phyloP scores from a whole-genome alignment of 2,888 invertebrate genomes.

The Imbricaverruca yamaguchii region DNA sequence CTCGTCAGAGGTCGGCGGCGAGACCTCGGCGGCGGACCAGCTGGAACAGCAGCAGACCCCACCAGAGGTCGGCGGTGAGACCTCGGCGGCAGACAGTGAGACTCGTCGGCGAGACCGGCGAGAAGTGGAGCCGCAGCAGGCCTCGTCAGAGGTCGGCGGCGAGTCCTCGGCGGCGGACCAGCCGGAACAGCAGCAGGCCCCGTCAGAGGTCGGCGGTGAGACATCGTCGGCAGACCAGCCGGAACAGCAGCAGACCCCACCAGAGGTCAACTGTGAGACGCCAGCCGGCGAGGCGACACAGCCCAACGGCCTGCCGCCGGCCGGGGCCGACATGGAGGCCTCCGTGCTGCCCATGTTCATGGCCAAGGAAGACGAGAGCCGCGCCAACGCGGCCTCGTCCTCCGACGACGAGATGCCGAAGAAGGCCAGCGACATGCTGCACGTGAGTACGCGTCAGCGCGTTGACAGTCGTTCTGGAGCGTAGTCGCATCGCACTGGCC shows the following conservation, averaged over 20 bases:
- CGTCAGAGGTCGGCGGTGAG: no score
- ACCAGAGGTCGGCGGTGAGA: neutral
- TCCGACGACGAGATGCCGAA: no score
- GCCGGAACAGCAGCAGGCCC: neutral
- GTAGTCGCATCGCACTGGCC: neutral
- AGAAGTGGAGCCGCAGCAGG: neutral
- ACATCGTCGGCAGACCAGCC: neutral
- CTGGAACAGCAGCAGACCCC: neutral
- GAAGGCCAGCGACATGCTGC: neutral
- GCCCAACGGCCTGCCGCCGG: neutral
- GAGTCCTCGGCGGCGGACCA: neutral
- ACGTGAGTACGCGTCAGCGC: neutral
- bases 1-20: no score
- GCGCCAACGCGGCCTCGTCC: neutral
- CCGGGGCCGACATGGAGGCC: neutral
- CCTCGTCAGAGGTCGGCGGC: no score
- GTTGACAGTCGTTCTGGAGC: neutral
- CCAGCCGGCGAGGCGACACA: neutral
- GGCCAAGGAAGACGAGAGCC: no score
- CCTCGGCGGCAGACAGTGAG: neutral
- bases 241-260: neutral
- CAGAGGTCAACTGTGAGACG: neutral
- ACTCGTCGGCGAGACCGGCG: neutral
- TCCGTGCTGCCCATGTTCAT: neutral
- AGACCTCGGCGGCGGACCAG: neutral